These are phyloP conservation scores for Drosophila paranaensis DNA, from an alignment of 2,888 invertebrate genomes.

Conservation along the genomic window DNA sequence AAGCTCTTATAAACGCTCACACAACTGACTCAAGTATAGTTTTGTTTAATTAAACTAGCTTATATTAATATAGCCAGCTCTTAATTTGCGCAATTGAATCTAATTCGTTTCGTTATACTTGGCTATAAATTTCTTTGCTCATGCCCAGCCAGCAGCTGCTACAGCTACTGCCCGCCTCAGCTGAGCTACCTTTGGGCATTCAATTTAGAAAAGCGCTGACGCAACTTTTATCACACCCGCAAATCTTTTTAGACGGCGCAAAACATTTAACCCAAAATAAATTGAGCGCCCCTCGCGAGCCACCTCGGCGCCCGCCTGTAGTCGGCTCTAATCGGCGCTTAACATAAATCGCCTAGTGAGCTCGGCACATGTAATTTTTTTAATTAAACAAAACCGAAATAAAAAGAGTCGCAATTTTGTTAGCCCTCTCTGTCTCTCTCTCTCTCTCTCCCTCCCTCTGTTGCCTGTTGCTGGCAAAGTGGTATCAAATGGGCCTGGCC, in stretches of 20 bases:
- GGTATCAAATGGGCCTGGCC: slow-evolving; percentile 54
- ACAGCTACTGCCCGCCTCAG: not conserved
- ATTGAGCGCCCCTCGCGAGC: slow-evolving; percentile 36
- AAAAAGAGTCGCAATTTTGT: slow-evolving; percentile 46
- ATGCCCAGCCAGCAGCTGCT: not conserved
- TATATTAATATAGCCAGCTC: too few relatives aligned
- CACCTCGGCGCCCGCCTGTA: not conserved
- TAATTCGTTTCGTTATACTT: slow-evolving; percentile 1
- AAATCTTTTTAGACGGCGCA: slow-evolving; percentile 31
- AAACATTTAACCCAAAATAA: slow-evolving; percentile 65
- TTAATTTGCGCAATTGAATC: not conserved
- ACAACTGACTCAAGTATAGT: too few relatives aligned
- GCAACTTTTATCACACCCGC: slow-evolving; percentile 56
- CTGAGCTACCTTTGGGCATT: slow-evolving; percentile 3
- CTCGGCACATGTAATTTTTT: slow-evolving; percentile 68
- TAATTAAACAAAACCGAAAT: slow-evolving; percentile 51
- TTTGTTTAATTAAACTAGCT: too few relatives aligned
- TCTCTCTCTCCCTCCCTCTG: not conserved
- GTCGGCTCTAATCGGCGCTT: slow-evolving; percentile 67
- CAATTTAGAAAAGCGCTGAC: slow-evolving; percentile 46
- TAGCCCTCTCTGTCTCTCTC: not conserved
- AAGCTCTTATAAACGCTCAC: too few relatives aligned
- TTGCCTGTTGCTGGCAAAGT: slow-evolving; percentile 10
- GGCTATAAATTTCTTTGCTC: not conserved
- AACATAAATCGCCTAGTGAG: slow-evolving; percentile 69